Base-by-base conservation (phyloP, 2,888 invertebrate genomes). In the Erynnis tages region DNA sequence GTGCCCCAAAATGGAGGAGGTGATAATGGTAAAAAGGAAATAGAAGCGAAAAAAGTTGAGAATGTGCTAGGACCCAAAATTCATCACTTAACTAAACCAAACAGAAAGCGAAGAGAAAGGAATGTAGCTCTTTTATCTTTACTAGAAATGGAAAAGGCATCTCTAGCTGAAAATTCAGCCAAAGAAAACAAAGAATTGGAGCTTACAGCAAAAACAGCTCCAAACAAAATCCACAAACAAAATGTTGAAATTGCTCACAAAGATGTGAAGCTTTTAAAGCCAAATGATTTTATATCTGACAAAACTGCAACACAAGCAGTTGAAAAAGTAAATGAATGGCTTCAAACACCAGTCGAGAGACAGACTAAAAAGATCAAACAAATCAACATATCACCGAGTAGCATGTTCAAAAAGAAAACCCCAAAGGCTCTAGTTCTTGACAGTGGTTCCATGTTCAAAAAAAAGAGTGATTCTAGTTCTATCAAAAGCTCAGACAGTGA, bases 101-200 rank as follows among this genome's bases (percentile, higher is more conserved):
- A 25, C 41, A 54, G 53, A 16, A 59, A 61, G 49, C 69, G 63
- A 34, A 65, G 61, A 29, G 58, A 62, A 7, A 62, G 67, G 19
- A 81, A 81, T 59, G 70, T 71, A 0, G 82, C 81, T 1, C n/a
- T 79, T 0, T 59, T 65, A 13, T 78, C 80, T 0, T 62, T 79
- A 8, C 53, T 75, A 13, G 60, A 60, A 35, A 53, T 10, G 8
- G 43, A 37, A 37, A 2, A 25, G 8, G 2, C 2, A 27, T 19
- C 37, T 8, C 5, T 37, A 1, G 3, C 61, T 4, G 14, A 23
- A 4, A 13, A 32, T 32, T 17, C 17, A 17, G 7, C 7, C n/a
- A 10, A 17, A 21, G 1, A 5, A 10, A 8, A 37, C 19, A 37
- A 2, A 21, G n/a, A 11, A 2, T 2, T 11, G 11, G 11, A 10